Percentiles rank a stretch among this genome's conserved stretches.
Conservation (phyloP, 2,113 vertebrate genomes). For the Xyrauchen texanus region DNA sequence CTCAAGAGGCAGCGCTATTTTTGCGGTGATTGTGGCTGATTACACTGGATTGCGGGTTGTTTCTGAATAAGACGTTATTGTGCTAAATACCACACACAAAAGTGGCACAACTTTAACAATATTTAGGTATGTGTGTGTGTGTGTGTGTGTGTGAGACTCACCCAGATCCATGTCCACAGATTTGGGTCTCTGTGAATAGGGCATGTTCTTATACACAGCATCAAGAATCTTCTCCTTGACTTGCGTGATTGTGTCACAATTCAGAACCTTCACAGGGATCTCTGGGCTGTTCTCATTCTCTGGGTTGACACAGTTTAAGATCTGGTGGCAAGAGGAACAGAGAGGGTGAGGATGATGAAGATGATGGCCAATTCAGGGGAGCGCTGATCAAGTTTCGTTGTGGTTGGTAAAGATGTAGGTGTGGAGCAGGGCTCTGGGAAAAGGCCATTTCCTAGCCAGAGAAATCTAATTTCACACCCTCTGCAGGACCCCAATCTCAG, state of each 20-base stretch:
- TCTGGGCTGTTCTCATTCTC: conserved; percentile 98
- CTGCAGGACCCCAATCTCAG: conserved; percentile 79
- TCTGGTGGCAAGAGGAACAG: conserved; percentile 70
- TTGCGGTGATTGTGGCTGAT: no score
- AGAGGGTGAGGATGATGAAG: conserved; percentile 1
- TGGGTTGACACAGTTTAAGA: conserved; percentile 95
- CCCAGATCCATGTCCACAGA: conserved; percentile 98
- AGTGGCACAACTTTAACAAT: no score
- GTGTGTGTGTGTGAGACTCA: conserved; percentile 64
- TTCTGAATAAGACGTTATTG: no score
- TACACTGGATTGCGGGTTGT: no score
- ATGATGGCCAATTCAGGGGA: not conserved
- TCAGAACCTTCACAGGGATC: conserved; percentile 95
- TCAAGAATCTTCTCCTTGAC: conserved; percentile 99
- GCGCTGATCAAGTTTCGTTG: not conserved
- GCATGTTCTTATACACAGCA: conserved; percentile 95
- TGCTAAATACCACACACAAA: no score
- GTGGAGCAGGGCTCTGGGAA: conserved; percentile 18
- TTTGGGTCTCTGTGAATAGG: conserved; percentile 90
- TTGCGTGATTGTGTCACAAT: conserved; percentile 98
- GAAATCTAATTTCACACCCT: conserved; percentile 83
- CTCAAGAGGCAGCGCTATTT: no score
- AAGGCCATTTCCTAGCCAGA: conserved; percentile 70
- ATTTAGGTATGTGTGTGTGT: no score
- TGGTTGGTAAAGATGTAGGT: conserved; percentile 25